Conservation (phyloP, 2,113 vertebrate genomes). For the Pygoscelis adeliae region DNA sequence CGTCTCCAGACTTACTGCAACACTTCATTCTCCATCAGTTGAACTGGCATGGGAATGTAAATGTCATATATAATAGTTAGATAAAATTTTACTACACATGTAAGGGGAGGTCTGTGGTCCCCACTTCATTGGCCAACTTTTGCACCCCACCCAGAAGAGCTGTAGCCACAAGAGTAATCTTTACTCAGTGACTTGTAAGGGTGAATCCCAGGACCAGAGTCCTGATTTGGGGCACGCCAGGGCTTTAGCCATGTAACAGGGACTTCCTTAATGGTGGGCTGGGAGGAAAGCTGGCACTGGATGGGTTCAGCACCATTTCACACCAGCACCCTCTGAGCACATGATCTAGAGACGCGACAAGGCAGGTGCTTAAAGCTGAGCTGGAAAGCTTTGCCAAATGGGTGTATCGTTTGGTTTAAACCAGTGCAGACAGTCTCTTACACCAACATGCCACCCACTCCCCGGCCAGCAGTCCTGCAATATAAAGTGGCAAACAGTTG, state of each 20-base stretch:
- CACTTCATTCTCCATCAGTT: constrained; percentile 75
- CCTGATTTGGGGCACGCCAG: neutral
- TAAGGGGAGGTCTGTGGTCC: neutral
- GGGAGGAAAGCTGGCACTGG: neutral
- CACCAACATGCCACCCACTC: fast-evolving
- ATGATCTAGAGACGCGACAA: fast-evolving
- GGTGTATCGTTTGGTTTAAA: fast-evolving
- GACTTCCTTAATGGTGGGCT: neutral
- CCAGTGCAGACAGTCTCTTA: neutral
- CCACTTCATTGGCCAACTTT: constrained; percentile 30
- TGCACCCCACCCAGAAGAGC: neutral
- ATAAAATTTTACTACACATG: constrained; percentile 28
- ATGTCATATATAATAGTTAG: constrained; percentile 57
- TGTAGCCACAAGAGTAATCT: neutral
- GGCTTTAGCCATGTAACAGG: neutral
- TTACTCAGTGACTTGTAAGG: neutral
- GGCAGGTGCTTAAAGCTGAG: neutral
- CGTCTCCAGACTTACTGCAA: constrained; percentile 72
- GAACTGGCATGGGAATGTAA: constrained; percentile 71
- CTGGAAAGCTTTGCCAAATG: neutral
- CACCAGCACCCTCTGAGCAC: neutral
- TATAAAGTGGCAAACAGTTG: neutral
- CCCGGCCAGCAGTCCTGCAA: neutral
- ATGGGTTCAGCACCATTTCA: fast-evolving
- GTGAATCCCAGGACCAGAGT: neutral